phyloP scores from a whole-genome alignment of 2,888 invertebrate species.

The Allygus modestus region DNA sequence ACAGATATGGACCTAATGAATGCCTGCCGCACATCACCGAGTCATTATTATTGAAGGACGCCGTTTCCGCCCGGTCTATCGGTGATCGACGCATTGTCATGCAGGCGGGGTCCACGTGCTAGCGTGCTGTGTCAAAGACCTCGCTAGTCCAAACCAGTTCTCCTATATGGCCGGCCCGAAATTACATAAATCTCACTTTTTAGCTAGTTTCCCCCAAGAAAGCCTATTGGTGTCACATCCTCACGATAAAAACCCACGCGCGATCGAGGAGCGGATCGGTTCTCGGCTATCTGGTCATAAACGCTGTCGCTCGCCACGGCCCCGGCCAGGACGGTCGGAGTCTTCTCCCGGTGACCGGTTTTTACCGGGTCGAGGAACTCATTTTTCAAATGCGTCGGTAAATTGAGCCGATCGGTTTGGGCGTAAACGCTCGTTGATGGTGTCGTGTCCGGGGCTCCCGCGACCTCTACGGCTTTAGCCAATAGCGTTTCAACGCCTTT shows the following conservation, averaged over 20 bases:
- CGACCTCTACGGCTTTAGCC: no score
- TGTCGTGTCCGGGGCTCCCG: neutral
- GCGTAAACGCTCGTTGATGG: neutral
- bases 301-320: neutral
- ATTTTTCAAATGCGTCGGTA: slow-evolving; percentile 36
- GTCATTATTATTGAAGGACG: slow-evolving; percentile 50
- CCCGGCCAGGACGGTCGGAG: no score
- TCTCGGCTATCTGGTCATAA: neutral
- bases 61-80: slow-evolving; percentile 14
- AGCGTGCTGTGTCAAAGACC: slow-evolving; percentile 23
- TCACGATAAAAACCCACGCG: slow-evolving; percentile 45
- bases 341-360: neutral
- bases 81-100: slow-evolving; percentile 31
- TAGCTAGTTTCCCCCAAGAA: slow-evolving; percentile 55
- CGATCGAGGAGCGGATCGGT: neutral
- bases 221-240: slow-evolving; percentile 54
- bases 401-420: slow-evolving; percentile 21
- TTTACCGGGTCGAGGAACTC: slow-evolving; percentile 21
- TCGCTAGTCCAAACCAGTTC: slow-evolving; percentile 45
- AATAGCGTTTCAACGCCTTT: no score
- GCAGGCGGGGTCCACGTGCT: slow-evolving; percentile 3
- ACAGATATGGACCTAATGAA: slow-evolving; percentile 15
- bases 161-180: slow-evolving; percentile 18
- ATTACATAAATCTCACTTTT: slow-evolving; percentile 58
- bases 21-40: slow-evolving; percentile 35